Conservation (phyloP, 1,140 invertebrate species). For the Prorops nasuta region DNA sequence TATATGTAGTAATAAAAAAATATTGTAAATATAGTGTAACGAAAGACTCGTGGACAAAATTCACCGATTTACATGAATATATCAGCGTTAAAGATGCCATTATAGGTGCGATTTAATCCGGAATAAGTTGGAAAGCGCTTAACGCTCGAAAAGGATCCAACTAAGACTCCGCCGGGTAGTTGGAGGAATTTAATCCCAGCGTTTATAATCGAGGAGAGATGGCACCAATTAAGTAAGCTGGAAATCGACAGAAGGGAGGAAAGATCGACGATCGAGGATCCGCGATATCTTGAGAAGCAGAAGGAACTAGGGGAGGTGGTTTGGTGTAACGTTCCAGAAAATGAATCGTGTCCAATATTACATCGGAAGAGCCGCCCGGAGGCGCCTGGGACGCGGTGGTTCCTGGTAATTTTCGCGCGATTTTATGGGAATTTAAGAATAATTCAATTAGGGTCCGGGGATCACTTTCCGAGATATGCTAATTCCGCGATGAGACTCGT, state of each 20-base stretch:
- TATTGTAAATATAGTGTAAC: too few species aligned
- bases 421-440: conserved; percentile 60
- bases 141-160: too few species aligned
- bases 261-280: conserved; percentile 14
- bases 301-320: conserved; percentile 14
- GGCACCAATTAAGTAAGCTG: conserved; percentile 2
- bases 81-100: too few species aligned
- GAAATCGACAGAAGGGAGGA: neutral
- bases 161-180: too few species aligned
- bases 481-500: conserved; percentile 42
- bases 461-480: conserved; percentile 57
- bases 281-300: conserved; percentile 21
- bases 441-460: conserved; percentile 57
- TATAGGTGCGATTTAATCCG: too few species aligned
- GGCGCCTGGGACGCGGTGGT: conserved; percentile 9
- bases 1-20: too few species aligned
- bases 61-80: too few species aligned
- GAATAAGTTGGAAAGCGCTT: too few species aligned
- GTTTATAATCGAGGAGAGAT: neutral
- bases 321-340: conserved; percentile 54
- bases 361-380: conserved; percentile 6
- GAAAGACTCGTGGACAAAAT: too few species aligned
- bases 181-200: conserved; percentile 4
- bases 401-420: conserved; percentile 53
- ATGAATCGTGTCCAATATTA: conserved; percentile 52